Base-by-base conservation (phyloP, 2,888 invertebrate genomes). In the Agrotis segetum region DNA sequence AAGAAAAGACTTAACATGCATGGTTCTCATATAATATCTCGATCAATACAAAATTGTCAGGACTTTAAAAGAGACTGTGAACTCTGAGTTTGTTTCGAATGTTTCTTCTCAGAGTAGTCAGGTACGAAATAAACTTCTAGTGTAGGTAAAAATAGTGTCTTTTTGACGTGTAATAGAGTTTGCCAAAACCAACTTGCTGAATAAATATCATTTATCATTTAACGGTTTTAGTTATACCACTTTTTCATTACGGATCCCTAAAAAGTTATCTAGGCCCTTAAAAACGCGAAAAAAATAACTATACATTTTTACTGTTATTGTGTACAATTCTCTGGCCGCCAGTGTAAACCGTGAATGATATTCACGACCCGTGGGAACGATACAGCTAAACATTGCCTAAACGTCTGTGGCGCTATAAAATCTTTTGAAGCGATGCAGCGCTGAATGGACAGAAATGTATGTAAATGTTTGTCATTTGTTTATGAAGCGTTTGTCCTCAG, bases 311-410 rank as follows among this genome's bases (percentile, higher is more conserved):
- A 86, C 53, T 69, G 74, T 85, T 86, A 85, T 75, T 81, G 81
- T 74, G 47, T 60, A 68, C 75, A 77, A 71, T 81, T 78, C 75
- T 83, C 65, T 84, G 74, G 74, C 55, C 52, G 59, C 68, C 58
- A 67, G 61, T 73, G 79, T 60, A 72, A 71, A 67, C 60, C 64
- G 46, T 72, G 68, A 84, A 85, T 86, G 81, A 74, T 83, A 77
- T 81, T 82, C 77, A 77, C 76, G 55, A 68, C 80, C 72, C 75
- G 47, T 56, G 80, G 78, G 85, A 80, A 61, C 77, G 67, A 78
- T 84, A 74, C 64, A 62, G 69, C 82, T 85, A 85, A 85, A 84
- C 84, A 83, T 76, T 67, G 78, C 62, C 81, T 85, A 83, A 85
- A 85, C 81, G 84, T 75, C 81, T 85, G 71, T 47, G 55, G 73